These are phyloP conservation scores for Akabosia matsudoensis DNA, from an alignment of 1,140 invertebrate species.

Conservation along the genomic window DNA sequence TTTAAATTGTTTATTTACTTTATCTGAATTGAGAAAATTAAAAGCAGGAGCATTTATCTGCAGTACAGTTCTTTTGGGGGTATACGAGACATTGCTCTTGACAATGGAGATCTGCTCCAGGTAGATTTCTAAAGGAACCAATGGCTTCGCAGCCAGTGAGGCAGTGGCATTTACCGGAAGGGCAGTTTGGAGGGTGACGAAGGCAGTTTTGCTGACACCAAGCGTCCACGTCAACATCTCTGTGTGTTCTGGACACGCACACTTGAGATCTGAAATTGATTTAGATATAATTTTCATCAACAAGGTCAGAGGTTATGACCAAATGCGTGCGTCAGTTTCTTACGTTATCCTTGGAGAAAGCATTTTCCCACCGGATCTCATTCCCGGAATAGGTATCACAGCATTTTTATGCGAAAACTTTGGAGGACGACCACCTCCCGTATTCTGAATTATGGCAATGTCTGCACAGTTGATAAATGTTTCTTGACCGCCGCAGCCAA, in stretches of 20 bases:
- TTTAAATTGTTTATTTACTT: constrained; percentile 6
- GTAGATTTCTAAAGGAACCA: constrained; percentile 40
- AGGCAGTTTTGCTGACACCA: constrained; percentile 83
- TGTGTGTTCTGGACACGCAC: constrained; percentile 64
- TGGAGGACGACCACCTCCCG: constrained; percentile 60
- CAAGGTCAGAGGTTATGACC: neutral
- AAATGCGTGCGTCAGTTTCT: constrained; percentile 19
- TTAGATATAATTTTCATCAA: no score
- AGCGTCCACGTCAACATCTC: constrained; percentile 67
- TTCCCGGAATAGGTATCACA: constrained; percentile 30
- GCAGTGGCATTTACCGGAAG: constrained; percentile 67
- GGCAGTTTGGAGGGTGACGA: constrained; percentile 79
- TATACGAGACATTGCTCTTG: constrained; percentile 46
- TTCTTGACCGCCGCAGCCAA: constrained; percentile 71
- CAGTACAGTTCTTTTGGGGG: constrained; percentile 41
- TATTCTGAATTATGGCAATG: constrained; percentile 71
- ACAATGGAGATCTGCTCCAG: constrained; percentile 44
- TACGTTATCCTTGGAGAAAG: neutral
- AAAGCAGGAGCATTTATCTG: constrained; percentile 43
- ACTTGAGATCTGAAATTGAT: constrained; percentile 66
- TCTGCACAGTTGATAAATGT: constrained; percentile 83
- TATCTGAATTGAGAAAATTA: constrained; percentile 13
- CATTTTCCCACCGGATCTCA: neutral
- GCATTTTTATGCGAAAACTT: constrained; percentile 58
- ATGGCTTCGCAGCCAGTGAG: constrained; percentile 48